Evolutionary conservation across 2,888 invertebrate genomes (phyloP).

Genomic region (Meloe dianella): DNA sequence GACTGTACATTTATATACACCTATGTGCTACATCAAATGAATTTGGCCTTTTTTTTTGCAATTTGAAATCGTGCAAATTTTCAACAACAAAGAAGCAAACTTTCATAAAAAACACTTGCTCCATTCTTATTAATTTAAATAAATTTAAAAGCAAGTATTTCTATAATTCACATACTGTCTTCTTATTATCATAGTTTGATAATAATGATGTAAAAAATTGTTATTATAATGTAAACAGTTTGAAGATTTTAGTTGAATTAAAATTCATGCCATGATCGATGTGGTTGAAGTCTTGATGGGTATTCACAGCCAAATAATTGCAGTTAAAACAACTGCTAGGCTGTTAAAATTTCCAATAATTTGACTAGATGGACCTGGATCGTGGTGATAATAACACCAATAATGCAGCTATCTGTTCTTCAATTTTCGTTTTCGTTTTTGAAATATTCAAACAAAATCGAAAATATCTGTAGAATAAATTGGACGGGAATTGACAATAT

Average conservation of each 20-base stretch:
- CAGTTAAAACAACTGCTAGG: conserved; percentile 41
- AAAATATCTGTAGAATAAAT: conserved; percentile 30
- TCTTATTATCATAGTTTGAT: background rate
- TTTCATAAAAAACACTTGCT: background rate
- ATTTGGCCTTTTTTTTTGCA: conserved; percentile 2
- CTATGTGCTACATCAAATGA: conserved; percentile 23
- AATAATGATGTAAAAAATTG: background rate
- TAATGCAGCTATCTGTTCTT: too few relatives aligned
- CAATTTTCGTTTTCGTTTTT: background rate
- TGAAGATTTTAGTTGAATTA: background rate
- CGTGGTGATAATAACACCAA: conserved; percentile 38
- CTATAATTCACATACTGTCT: background rate
- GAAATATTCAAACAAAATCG: conserved; percentile 17
- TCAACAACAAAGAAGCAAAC: conserved; percentile 3
- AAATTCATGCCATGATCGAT: conserved; percentile 19
- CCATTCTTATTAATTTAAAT: background rate
- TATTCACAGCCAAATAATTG: conserved; percentile 48
- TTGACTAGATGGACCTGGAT: conserved; percentile 51
- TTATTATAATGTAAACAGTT: conserved; percentile 1
- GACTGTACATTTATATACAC: conserved; percentile 48
- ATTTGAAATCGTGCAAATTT: conserved; percentile 7
- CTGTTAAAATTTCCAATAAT: conserved; percentile 31
- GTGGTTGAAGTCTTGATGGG: conserved; percentile 44
- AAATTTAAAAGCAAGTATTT: background rate
- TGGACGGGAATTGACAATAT: conserved; percentile 21